These are phyloP conservation scores for Metopolophium dirhodum DNA, from an alignment of 1,140 invertebrate genomes.

Conservation along the genomic window DNA sequence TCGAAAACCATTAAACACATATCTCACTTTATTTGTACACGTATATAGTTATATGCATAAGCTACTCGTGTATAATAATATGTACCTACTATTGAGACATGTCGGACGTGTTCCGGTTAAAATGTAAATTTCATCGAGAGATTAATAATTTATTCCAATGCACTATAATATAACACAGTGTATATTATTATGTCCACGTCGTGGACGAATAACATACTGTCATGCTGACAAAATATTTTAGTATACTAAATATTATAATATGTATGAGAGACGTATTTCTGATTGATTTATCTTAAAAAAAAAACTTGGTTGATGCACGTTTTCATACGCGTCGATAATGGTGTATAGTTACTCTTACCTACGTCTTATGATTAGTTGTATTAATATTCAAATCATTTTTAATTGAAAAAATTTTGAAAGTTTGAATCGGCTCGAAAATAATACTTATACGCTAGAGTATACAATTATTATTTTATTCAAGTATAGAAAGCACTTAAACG, in stretches of 20 bases:
- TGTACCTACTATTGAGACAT: neutral
- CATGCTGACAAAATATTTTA: conserved; percentile 43
- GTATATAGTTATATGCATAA: neutral
- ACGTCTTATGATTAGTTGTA: neutral
- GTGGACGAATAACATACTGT: neutral
- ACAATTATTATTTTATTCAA: too few species aligned
- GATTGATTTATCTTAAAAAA: conserved; percentile 3
- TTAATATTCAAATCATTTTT: neutral
- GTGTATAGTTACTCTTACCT: neutral
- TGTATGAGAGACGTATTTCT: neutral
- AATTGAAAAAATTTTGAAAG: too few species aligned
- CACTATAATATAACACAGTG: neutral
- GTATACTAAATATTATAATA: neutral
- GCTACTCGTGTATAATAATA: neutral
- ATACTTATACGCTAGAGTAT: too few species aligned
- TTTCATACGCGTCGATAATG: neutral
- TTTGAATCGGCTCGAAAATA: neutral
- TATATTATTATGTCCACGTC: neutral
- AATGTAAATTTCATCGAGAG: conserved; percentile 4
- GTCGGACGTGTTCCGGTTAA: neutral
- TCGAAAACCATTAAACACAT: conserved; percentile 15
- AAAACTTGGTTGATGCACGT: neutral
- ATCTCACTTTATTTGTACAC: neutral
- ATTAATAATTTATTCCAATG: conserved; percentile 20
- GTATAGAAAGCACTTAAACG: too few species aligned